These are phyloP conservation scores for Parazoanthus atlanticus DNA, from an alignment of 92 coral and sea anemone species.

Conservation along the genomic window DNA sequence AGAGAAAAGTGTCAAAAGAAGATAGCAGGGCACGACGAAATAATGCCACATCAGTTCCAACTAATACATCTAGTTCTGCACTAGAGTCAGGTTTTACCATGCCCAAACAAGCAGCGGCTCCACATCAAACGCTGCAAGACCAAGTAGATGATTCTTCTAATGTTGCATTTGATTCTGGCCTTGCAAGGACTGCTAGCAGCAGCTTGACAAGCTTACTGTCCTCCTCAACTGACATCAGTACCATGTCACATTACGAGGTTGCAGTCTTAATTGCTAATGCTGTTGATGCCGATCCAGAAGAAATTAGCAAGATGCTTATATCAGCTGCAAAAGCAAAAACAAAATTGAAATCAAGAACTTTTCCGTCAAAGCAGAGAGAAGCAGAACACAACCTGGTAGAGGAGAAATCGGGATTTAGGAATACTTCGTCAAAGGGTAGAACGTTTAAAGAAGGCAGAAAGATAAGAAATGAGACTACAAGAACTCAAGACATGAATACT, in stretches of 20 bases:
- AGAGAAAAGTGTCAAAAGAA: slow-evolving; percentile 37
- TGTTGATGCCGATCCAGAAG: slow-evolving; percentile 75
- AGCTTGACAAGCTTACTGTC: slow-evolving; percentile 58
- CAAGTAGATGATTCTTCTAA: not conserved
- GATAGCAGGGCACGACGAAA: slow-evolving; percentile 15
- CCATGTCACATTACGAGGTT: slow-evolving; percentile 53
- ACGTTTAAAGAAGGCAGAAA: not conserved
- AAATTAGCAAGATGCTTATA: slow-evolving; percentile 60
- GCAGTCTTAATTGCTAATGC: slow-evolving; percentile 79
- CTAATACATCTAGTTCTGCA: not conserved
- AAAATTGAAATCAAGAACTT: slow-evolving; percentile 38
- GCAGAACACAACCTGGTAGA: not conserved
- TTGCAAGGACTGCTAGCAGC: slow-evolving; percentile 5
- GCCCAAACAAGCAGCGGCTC: not conserved
- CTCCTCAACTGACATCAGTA: slow-evolving; percentile 50
- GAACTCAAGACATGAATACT: not conserved
- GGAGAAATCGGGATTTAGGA: slow-evolving; percentile 1
- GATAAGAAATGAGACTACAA: not conserved
- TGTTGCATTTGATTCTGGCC: slow-evolving; percentile 11
- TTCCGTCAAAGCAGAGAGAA: slow-evolving; percentile 29
- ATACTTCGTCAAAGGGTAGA: slow-evolving; percentile 2
- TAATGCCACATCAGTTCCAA: slow-evolving; percentile 1
- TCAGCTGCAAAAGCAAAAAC: slow-evolving; percentile 72
- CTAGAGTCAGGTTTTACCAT: not conserved
- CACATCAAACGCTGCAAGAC: not conserved